Evolutionary conservation across 1,140 invertebrate genomes (phyloP).

Genomic region (Leguminivora glycinivorella): DNA sequence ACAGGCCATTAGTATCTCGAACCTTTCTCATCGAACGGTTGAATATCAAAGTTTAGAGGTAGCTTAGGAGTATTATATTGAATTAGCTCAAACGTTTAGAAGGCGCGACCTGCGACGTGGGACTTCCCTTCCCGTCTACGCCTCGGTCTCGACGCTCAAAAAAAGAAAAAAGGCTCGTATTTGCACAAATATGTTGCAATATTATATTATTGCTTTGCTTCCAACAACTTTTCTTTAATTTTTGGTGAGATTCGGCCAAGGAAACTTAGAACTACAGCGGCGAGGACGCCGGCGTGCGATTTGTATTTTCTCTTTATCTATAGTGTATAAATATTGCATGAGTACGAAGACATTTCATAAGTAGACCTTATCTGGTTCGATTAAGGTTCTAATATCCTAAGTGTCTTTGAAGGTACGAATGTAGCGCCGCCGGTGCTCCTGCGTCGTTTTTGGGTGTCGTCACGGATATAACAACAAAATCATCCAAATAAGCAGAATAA

Average conservation of each 20-base stretch:
- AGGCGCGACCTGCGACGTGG: no score
- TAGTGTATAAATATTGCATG: slow-evolving; percentile 3
- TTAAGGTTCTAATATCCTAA: slow-evolving; percentile 1
- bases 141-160: background rate
- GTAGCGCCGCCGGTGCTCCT: background rate
- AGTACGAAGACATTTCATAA: background rate
- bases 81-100: background rate
- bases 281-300: background rate
- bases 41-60: no score
- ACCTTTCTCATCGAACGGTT: no score
- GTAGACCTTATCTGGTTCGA: background rate
- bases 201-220: background rate
- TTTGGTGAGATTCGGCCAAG: background rate
- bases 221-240: no score
- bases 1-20: no score
- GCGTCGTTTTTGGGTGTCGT: slow-evolving; percentile 1
- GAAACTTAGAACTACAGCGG: background rate
- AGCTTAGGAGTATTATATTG: no score
- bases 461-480: slow-evolving; percentile 3
- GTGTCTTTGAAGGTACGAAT: background rate
- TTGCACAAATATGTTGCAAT: background rate
- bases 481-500: no score
- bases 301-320: background rate
- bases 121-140: background rate
- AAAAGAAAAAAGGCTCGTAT: background rate